A percentile compares a stretch with the other conserved stretches of the same genome.
Conservation (phyloP, 2,888 invertebrate species). For the Cylindroiulus punctatus region DNA sequence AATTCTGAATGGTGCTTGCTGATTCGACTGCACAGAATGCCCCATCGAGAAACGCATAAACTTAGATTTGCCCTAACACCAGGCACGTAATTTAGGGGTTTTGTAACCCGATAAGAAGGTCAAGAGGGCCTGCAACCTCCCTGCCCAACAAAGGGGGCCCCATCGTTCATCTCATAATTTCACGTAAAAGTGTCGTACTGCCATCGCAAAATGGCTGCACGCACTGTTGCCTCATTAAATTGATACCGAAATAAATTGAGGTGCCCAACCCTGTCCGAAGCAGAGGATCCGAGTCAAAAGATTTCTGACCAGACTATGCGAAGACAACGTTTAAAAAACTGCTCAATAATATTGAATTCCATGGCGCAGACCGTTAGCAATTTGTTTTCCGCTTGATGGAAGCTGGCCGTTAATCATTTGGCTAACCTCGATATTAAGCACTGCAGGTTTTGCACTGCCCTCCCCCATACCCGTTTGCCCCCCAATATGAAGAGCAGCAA, state of each 20-base stretch:
- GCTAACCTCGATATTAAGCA: conserved; percentile 51
- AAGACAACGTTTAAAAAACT: conserved; percentile 1
- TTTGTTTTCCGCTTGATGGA: conserved; percentile 46
- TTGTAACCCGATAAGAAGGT: neutral
- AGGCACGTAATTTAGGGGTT: neutral
- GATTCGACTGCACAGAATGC: too few relatives aligned
- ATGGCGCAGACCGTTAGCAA: conserved; percentile 39
- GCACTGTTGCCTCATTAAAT: conserved; percentile 47
- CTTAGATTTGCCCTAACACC: neutral
- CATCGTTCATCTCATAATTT: neutral
- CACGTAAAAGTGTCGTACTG: conserved; percentile 22
- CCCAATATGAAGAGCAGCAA: conserved; percentile 24
- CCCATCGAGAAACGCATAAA: neutral
- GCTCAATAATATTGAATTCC: conserved; percentile 21
- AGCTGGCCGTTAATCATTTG: conserved; percentile 44
- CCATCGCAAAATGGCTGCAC: neutral
- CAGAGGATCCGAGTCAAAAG: conserved; percentile 11
- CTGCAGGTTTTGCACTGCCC: conserved; percentile 2
- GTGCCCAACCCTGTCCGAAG: neutral
- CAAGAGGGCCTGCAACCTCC: neutral
- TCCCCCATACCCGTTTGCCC: neutral
- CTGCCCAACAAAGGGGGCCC: neutral
- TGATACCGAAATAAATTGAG: conserved; percentile 35
- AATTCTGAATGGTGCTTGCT: too few relatives aligned
- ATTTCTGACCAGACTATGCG: neutral